phyloP scores from a whole-genome alignment of 2,113 vertebrate genomes.

The Psephotus haematonotus region DNA sequence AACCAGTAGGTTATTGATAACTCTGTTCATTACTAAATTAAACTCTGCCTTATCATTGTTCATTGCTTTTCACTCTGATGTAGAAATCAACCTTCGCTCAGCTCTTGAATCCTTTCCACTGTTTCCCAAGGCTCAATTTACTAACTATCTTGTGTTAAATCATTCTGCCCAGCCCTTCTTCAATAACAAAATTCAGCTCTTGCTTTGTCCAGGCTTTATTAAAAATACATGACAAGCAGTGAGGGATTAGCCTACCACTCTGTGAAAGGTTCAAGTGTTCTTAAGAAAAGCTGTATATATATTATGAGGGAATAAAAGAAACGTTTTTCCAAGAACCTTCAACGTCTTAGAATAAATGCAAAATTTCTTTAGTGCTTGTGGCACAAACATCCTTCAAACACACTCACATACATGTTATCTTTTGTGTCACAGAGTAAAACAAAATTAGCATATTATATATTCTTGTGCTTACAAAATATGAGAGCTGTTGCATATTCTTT shows the following conservation, averaged over 20 bases:
- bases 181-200: neutral
- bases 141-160: neutral
- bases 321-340: neutral
- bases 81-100: neutral
- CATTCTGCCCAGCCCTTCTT: neutral
- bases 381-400: neutral
- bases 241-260: neutral
- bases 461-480: neutral
- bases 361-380: neutral
- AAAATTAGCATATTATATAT: neutral
- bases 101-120: neutral
- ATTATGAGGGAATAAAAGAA: neutral
- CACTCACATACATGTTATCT: rapidly evolving
- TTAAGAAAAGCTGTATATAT: neutral
- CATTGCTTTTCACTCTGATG: neutral
- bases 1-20: conserved; percentile 63
- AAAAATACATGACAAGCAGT: neutral
- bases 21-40: conserved; percentile 44
- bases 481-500: neutral
- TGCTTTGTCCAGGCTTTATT: conserved; percentile 11
- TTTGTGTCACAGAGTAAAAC: neutral
- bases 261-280: neutral
- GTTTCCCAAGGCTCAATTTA: neutral
- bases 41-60: conserved; percentile 45
- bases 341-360: neutral